Evolutionary conservation across 2,888 invertebrate species (phyloP).

Genomic region (Heliconius erato): DNA sequence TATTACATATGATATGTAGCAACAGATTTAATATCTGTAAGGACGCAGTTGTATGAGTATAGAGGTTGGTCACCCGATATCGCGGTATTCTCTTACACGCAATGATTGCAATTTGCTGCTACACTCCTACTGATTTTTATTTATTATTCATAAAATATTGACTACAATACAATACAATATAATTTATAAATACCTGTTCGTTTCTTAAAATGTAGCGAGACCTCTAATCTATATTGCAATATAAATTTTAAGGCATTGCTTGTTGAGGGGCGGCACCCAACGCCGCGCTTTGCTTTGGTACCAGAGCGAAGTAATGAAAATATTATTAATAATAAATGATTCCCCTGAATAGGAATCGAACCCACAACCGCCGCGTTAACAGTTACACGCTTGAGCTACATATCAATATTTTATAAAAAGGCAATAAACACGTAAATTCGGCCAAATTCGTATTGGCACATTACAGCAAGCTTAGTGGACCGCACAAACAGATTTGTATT

Average conservation of each 20-base stretch:
- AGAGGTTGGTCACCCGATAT: conserved; percentile 74
- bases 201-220: neutral
- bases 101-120: conserved; percentile 64
- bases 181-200: too few species aligned
- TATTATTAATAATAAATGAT: too few species aligned
- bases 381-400: too few species aligned
- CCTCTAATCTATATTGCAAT: neutral
- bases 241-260: too few species aligned
- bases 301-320: too few species aligned
- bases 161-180: neutral
- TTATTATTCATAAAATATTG: conserved; percentile 30
- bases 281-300: too few species aligned
- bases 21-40: conserved; percentile 46
- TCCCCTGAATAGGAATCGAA: too few species aligned
- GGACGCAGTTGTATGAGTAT: conserved; percentile 60
- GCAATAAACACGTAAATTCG: conserved; percentile 20
- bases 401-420: neutral
- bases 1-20: conserved; percentile 47
- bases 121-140: conserved; percentile 63
- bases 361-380: too few species aligned
- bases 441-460: conserved; percentile 37
- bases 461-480: conserved; percentile 57
- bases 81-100: conserved; percentile 73
- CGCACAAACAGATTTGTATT: conserved; percentile 64
- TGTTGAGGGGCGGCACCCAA: too few species aligned